phyloP scores from a whole-genome alignment of 2,113 vertebrate species.

The western clawed frog (Xenopus tropicalis) region UCB_Xtro_10.0 CM004445.2:81288501-81289000 shows the following conservation, averaged over 20 bases:
- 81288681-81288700: conserved; percentile 32
- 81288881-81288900: neutral
- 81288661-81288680: neutral
- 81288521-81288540: too few species aligned
- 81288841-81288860: neutral
- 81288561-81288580: neutral
- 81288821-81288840: neutral
- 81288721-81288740: conserved; percentile 11
- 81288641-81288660: conserved; percentile 16
- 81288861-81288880: neutral
- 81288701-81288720: conserved; percentile 1
- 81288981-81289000: too few species aligned
- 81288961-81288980: too few species aligned
- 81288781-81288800: conserved; percentile 2
- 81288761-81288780: neutral
- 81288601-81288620: conserved; percentile 15
- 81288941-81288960: neutral
- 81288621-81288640: conserved; percentile 15
- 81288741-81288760: conserved; percentile 5
- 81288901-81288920: neutral
- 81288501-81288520: too few species aligned
- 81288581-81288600: conserved; percentile 8
- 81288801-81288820: neutral
- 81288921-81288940: neutral
- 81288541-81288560: too few species aligned